phyloP scores from a whole-genome alignment of 2,113 vertebrate species.

The Bubalus kerabau region DNA sequence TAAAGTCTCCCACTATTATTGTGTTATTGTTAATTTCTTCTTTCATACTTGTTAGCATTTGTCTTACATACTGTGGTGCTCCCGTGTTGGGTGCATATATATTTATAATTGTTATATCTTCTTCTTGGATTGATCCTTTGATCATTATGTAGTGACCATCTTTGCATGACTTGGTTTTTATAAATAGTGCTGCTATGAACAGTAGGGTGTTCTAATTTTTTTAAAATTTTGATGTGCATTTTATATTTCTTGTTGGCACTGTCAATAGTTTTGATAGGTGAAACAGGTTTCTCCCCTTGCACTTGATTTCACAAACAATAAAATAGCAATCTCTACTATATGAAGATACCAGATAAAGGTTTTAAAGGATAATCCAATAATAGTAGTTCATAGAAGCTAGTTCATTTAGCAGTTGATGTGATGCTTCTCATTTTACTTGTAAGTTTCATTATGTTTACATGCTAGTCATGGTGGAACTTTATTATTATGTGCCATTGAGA shows the following conservation, averaged over 20 bases:
- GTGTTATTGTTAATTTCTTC: too few species aligned
- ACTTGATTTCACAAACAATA: constrained; percentile 32
- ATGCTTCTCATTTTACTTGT: neutral
- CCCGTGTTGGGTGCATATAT: too few species aligned
- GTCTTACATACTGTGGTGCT: too few species aligned
- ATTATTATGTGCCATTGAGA: neutral
- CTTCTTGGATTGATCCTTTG: too few species aligned
- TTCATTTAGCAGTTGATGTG: neutral
- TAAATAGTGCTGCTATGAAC: neutral
- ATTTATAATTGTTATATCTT: too few species aligned
- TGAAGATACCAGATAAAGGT: constrained; percentile 20
- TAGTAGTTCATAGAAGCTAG: constrained; percentile 18
- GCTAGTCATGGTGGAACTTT: neutral
- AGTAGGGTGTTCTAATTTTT: neutral
- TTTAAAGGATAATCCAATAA: neutral
- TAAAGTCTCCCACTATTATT: too few species aligned
- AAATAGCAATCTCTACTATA: constrained; percentile 13
- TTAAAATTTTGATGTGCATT: neutral
- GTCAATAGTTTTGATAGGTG: neutral
- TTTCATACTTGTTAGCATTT: too few species aligned
- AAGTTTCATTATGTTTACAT: constrained; percentile 7
- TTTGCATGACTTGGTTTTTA: neutral
- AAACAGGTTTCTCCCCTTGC: constrained; percentile 33
- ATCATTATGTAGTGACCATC: too few species aligned
- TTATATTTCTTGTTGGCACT: constrained; percentile 25